These are phyloP conservation scores for Sebastes ruberrimus DNA, from an alignment of 2,797 vertebrate genomes.

Conservation along the genomic window DNA sequence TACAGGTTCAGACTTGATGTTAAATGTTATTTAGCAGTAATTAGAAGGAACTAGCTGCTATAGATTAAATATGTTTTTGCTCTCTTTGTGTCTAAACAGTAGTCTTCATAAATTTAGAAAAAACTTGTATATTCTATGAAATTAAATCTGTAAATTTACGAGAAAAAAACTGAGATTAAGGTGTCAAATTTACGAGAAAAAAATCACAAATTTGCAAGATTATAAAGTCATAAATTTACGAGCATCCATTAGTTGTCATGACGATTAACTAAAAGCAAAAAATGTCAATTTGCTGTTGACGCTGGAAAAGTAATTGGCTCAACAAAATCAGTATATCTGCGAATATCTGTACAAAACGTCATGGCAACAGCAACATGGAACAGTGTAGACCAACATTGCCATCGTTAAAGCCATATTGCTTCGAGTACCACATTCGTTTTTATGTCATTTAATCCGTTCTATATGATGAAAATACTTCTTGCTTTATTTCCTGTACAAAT, in stretches of 20 bases:
- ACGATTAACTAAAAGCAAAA: background rate
- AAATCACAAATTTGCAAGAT: rapidly evolving
- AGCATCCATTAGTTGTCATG: background rate
- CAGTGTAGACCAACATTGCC: too few relatives aligned
- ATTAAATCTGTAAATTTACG: too few relatives aligned
- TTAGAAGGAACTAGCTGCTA: background rate
- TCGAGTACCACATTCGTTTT: background rate
- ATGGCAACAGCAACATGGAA: too few relatives aligned
- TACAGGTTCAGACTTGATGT: background rate
- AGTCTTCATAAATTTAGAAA: too few relatives aligned
- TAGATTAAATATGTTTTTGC: background rate
- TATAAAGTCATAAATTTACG: too few relatives aligned
- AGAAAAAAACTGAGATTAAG: too few relatives aligned
- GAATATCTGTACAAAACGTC: background rate
- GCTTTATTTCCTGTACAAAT: slow-evolving; percentile 12
- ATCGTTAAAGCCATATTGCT: too few relatives aligned
- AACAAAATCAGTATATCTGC: background rate
- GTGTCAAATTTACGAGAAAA: too few relatives aligned
- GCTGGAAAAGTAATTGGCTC: background rate
- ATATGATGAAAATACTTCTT: slow-evolving; percentile 10
- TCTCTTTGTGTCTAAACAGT: background rate
- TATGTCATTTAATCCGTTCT: slow-evolving; percentile 22
- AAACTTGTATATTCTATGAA: too few relatives aligned
- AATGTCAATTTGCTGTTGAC: background rate
- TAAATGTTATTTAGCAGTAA: background rate